Evolutionary conservation across 2,888 invertebrate genomes (phyloP).

Genomic region (Nomada lathburiana): DNA sequence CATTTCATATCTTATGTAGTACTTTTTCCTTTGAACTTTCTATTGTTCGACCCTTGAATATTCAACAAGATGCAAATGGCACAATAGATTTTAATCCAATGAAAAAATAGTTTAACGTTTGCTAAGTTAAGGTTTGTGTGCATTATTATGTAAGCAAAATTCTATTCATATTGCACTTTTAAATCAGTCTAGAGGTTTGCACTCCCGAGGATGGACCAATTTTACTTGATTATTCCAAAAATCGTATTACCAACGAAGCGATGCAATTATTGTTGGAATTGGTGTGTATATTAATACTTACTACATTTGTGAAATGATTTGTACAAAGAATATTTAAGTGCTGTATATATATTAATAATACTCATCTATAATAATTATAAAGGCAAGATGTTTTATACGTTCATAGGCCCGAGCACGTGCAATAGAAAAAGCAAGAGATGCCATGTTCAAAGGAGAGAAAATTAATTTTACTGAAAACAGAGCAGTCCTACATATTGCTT

Average conservation of each 20-base stretch:
- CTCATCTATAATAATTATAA: not conserved
- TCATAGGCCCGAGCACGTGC: constrained; percentile 89
- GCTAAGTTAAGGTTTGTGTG: not conserved
- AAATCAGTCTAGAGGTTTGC: constrained; percentile 88
- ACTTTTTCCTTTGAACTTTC: not conserved
- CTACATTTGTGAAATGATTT: not conserved
- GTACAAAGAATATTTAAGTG: not conserved
- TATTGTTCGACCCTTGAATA: not conserved
- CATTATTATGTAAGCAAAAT: constrained; percentile 35
- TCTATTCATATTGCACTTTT: constrained; percentile 57
- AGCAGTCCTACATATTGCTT: constrained; percentile 97
- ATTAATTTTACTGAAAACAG: constrained; percentile 99
- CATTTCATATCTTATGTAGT: not conserved
- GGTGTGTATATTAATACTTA: constrained; percentile 85
- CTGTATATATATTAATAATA: not conserved
- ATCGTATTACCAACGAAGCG: constrained; percentile 92
- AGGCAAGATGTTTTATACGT: constrained; percentile 14
- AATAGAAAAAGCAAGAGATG: constrained; percentile 93
- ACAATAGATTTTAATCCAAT: not conserved
- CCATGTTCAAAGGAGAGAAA: constrained; percentile 96
- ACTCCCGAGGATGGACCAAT: constrained; percentile 96
- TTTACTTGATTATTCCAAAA: constrained; percentile 98
- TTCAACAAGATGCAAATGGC: not conserved
- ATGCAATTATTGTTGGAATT: constrained; percentile 91
- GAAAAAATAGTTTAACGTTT: not conserved